These are phyloP conservation scores for Tipula confusa DNA, from an alignment of 2,888 invertebrate genomes.

Conservation along the genomic window DNA sequence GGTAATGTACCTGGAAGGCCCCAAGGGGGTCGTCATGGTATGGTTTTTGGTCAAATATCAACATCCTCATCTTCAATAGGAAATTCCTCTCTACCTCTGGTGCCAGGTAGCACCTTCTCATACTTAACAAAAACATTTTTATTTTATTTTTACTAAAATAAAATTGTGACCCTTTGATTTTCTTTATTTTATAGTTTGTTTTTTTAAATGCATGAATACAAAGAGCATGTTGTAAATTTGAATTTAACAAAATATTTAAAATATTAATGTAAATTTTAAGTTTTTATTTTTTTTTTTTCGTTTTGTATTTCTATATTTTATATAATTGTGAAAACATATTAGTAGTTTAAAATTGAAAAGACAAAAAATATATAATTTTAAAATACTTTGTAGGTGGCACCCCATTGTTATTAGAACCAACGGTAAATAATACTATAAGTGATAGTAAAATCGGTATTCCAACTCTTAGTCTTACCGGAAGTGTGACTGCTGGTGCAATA, in stretches of 20 bases:
- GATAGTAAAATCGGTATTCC: slow-evolving; percentile 37
- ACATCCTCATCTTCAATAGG: slow-evolving; percentile 52
- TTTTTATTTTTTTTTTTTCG: slow-evolving; percentile 30
- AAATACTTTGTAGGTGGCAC: slow-evolving; percentile 52
- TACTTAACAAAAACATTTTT: neutral
- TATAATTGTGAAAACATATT: slow-evolving; percentile 32
- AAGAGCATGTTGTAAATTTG: slow-evolving; percentile 4
- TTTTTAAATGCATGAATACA: slow-evolving; percentile 33
- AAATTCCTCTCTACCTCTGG: slow-evolving; percentile 52
- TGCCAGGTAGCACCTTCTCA: slow-evolving; percentile 51
- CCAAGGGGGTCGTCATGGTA: slow-evolving; percentile 62
- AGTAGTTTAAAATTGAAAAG: neutral
- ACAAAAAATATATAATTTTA: neutral
- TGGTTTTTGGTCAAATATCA: slow-evolving; percentile 58
- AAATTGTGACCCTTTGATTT: slow-evolving; percentile 31
- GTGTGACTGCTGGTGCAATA: slow-evolving; percentile 28
- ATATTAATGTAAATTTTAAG: neutral
- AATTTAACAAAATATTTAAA: neutral
- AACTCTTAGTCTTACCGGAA: slow-evolving; percentile 31
- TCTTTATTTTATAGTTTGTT: slow-evolving; percentile 33
- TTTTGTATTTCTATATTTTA: slow-evolving; percentile 33
- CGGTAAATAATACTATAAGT: slow-evolving; percentile 31
- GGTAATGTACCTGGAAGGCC: slow-evolving; percentile 62
- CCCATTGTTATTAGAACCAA: slow-evolving; percentile 49
- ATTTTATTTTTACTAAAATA: slow-evolving; percentile 21